Percentiles rank a stretch among this genome's conserved stretches.
phyloP scores from a whole-genome alignment of 1,140 invertebrate genomes.

The Planococcus citri region DNA sequence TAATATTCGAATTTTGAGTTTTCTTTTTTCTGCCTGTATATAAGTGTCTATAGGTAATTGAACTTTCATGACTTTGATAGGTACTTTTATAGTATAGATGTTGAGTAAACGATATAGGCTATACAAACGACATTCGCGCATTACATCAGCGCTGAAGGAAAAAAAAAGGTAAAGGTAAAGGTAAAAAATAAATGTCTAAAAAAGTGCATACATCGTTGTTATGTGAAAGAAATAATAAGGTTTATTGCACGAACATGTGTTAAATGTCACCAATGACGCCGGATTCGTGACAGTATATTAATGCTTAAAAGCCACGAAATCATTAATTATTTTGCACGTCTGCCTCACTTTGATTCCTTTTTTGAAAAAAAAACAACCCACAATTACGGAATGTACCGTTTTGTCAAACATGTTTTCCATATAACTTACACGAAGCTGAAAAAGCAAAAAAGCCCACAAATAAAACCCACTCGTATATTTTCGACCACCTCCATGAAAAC shows the following conservation, averaged over 20 bases:
- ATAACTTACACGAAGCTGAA: not conserved
- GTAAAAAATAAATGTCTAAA: not conserved
- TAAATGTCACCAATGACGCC: not conserved
- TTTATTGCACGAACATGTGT: not conserved
- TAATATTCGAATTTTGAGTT: too few species aligned
- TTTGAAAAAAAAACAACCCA: conserved; percentile 2
- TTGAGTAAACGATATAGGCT: too few species aligned
- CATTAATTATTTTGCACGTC: conserved; percentile 3
- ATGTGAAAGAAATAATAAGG: not conserved
- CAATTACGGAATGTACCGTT: not conserved
- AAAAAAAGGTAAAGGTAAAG: too few species aligned
- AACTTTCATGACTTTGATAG: too few species aligned
- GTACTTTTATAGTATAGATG: too few species aligned
- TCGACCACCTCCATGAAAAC: conserved; percentile 1
- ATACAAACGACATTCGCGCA: too few species aligned
- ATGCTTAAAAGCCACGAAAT: not conserved
- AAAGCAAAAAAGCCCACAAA: conserved; percentile 6
- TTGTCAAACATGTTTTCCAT: conserved; percentile 3
- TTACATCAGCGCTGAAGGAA: too few species aligned
- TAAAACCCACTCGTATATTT: not conserved
- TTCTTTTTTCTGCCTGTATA: too few species aligned
- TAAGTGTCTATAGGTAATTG: too few species aligned
- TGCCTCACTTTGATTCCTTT: not conserved
- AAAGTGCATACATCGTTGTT: not conserved
- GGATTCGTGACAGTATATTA: not conserved